Evolutionary conservation across 2,797 vertebrate genomes (phyloP), one percentile per base, ranked within the genome.

Genomic region (Triplophysa yarkandensis): DNA sequence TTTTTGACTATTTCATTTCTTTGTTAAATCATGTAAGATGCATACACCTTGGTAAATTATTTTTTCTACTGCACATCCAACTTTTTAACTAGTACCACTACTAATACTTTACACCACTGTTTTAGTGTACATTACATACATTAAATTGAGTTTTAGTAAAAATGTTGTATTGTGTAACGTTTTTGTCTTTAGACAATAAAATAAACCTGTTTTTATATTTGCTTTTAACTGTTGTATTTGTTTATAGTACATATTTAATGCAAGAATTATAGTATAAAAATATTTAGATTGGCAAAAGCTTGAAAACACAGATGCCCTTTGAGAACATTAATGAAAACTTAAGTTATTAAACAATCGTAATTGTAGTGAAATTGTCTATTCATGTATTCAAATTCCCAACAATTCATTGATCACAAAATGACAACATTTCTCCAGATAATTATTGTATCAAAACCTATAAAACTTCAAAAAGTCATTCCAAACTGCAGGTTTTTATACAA

Each of bases 131-230:
- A 50, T 79, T 41, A 72, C n/a, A n/a, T 63, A 70, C 39, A 62
- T 43, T 19, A 48, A 52, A 23, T 4, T 74, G 39, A 48, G 17
- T 79, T 80, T 48, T 19, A n/a, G 77, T 81, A 84, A 73, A 81
- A 74, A 85, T 79, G 55, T 61, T 69, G 71, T 88, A 65, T 82
- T 80, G 81, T 65, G n/a, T 68, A 82, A 81, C 82, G 90, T 86
- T 86, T 30, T 84, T 80, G 86, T 89, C 82, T 89, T 85, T 87
- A 90, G 88, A 92, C 90, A 90, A 83, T 82, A 85, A 79, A 91
- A 92, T 92, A 89, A 91, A 91, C 50, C 55, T 57, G 84, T 62
- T 89, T 87, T 79, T 89, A 85, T 81, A 83, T 85, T 63, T 58
- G 27, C 30, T 87, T 78, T 87, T 79, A 80, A 65, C 66, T 7